A percentile compares a stretch with the other conserved stretches of the same genome.
phyloP scores from a whole-genome alignment of 2,888 invertebrate species.

The Oscheius myriophilus region DNA sequence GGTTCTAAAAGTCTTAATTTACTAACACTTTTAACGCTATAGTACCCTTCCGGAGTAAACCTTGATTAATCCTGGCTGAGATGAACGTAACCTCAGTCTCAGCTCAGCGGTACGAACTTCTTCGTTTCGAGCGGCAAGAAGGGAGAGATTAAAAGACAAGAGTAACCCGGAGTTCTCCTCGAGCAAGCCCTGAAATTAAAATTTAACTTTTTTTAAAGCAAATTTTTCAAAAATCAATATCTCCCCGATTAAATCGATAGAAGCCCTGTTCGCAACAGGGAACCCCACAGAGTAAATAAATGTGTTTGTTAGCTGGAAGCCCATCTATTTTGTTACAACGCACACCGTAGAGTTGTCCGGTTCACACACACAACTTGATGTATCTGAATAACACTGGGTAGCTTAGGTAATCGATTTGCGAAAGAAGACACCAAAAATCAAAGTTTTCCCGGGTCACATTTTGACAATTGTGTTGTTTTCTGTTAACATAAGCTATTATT shows the following conservation, averaged over 20 bases:
- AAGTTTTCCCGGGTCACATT: too few relatives aligned
- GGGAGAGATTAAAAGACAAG: conserved; percentile 53
- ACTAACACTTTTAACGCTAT: background rate
- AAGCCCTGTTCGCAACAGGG: too few relatives aligned
- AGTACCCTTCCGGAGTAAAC: conserved; percentile 14
- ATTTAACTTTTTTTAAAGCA: background rate
- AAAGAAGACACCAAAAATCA: too few relatives aligned
- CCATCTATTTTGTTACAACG: too few relatives aligned
- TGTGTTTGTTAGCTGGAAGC: too few relatives aligned
- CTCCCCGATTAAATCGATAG: too few relatives aligned
- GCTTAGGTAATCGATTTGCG: background rate
- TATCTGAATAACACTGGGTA: too few relatives aligned
- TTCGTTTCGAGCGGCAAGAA: conserved; percentile 27
- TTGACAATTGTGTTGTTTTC: too few relatives aligned
- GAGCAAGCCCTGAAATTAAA: conserved; percentile 43
- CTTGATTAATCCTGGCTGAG: conserved; percentile 6
- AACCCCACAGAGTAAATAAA: too few relatives aligned
- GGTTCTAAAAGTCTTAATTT: background rate
- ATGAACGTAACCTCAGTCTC: conserved; percentile 21
- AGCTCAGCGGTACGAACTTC: conserved; percentile 7
- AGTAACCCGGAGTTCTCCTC: conserved; percentile 49
- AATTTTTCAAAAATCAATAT: background rate
- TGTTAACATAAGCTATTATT: too few relatives aligned
- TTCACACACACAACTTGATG: too few relatives aligned
- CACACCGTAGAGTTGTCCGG: too few relatives aligned